Percentiles rank a stretch among this genome's conserved stretches.
These are phyloP conservation scores for Hypotaenidia philippensis DNA, from an alignment of 2,797 vertebrate species.

Conservation along the genomic window DNA sequence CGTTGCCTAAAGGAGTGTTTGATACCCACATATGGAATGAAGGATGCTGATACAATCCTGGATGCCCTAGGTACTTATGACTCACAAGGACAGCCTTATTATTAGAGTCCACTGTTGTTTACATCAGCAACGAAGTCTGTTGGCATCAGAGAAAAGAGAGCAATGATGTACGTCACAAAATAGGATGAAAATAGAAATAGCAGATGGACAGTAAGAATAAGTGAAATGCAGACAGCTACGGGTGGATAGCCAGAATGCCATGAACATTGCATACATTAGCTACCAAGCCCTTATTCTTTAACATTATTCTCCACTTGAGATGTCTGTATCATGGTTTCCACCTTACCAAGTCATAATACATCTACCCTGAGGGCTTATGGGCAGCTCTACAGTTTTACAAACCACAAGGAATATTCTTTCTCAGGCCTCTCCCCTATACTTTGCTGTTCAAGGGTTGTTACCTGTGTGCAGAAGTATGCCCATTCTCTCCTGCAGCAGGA, in stretches of 20 bases:
- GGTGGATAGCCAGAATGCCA: background rate
- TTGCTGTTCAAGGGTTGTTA: background rate
- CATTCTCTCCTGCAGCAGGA: background rate
- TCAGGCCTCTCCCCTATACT: background rate
- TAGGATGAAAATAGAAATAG: background rate
- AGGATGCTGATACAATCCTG: background rate
- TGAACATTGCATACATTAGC: background rate
- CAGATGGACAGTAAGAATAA: background rate
- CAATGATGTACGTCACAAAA: background rate
- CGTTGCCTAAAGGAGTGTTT: background rate
- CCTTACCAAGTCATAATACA: background rate
- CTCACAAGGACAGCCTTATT: conserved; percentile 15
- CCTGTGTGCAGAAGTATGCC: background rate
- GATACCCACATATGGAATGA: background rate
- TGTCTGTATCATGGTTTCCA: background rate
- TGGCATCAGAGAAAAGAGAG: conserved; percentile 1
- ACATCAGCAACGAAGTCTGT: background rate
- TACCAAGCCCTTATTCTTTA: background rate
- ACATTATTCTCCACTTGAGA: background rate
- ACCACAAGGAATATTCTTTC: background rate
- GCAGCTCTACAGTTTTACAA: background rate
- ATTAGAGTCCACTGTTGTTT: background rate
- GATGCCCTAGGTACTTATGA: background rate
- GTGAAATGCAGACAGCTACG: background rate
- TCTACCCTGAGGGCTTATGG: background rate